A percentile compares a stretch with the other conserved stretches of the same genome.
Conservation (phyloP, 2,797 vertebrate genomes). For the Sebastes iracundus region DNA sequence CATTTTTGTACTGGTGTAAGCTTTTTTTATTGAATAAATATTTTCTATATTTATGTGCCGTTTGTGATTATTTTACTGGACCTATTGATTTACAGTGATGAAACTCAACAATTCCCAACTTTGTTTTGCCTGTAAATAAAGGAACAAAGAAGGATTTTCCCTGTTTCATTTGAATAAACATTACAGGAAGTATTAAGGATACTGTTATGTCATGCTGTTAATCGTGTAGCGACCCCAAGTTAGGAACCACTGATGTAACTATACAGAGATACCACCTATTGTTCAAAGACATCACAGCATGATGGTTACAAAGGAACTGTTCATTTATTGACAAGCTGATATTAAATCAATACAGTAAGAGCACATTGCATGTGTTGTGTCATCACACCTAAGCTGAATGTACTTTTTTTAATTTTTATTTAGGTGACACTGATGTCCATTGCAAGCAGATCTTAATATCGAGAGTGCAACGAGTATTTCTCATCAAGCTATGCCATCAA, state of each 20-base stretch:
- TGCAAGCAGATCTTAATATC: slow-evolving; percentile 16
- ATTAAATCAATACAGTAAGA: slow-evolving; percentile 28
- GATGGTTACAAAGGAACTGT: slow-evolving; percentile 52
- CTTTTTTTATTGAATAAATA: slow-evolving; percentile 85
- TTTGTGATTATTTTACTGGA: not conserved
- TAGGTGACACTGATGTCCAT: not conserved
- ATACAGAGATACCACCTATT: not conserved
- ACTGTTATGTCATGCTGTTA: not conserved
- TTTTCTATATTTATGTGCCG: slow-evolving; percentile 82
- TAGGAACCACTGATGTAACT: not conserved
- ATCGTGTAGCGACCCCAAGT: not conserved
- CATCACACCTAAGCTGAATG: slow-evolving; percentile 6
- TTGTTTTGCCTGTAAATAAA: not conserved
- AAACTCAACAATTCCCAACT: not conserved
- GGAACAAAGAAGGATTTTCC: not conserved
- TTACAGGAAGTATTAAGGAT: not conserved
- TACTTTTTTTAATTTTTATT: slow-evolving; percentile 40
- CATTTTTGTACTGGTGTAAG: slow-evolving; percentile 85
- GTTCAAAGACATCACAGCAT: slow-evolving; percentile 3
- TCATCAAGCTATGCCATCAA: slow-evolving; percentile 36
- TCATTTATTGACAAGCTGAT: slow-evolving; percentile 74
- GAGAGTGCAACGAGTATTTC: not conserved
- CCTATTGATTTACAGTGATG: not conserved
- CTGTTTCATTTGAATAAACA: not conserved
- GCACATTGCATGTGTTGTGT: slow-evolving; percentile 10